Evolutionary conservation across 2,888 invertebrate genomes (phyloP).

Genomic region (Acanthoscelides obtectus): DNA sequence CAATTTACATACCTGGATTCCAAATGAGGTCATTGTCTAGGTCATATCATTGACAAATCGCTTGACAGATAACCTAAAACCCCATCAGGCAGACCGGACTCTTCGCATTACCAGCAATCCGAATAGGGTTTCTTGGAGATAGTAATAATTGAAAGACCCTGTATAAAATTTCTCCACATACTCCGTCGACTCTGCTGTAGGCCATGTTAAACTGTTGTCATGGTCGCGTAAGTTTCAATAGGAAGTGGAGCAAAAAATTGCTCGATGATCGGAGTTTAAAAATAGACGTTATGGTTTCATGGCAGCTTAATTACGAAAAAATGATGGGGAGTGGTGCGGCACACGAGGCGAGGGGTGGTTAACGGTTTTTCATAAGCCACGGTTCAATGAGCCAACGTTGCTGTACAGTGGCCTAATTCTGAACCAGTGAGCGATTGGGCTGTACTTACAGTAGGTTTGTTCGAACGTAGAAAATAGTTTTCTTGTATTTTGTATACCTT

Average conservation of each 20-base stretch:
- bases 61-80: too few species aligned
- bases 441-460: too few species aligned
- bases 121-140: too few species aligned
- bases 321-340: background rate
- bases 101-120: too few species aligned
- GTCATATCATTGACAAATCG: too few species aligned
- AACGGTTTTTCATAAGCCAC: background rate
- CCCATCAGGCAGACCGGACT: too few species aligned
- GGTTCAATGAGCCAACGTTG: background rate
- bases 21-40: too few species aligned
- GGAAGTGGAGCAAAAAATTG: background rate
- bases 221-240: background rate
- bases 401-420: background rate
- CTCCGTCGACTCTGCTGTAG: background rate
- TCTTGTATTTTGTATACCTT: too few species aligned
- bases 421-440: too few species aligned
- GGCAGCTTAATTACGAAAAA: background rate
- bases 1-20: too few species aligned
- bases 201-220: background rate
- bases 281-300: background rate
- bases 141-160: too few species aligned
- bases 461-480: too few species aligned
- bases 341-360: background rate
- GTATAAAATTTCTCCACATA: background rate
- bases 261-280: background rate